Evolutionary conservation across 2,797 vertebrate genomes (phyloP).

Genomic region (Pithecia hirsuta): DNA sequence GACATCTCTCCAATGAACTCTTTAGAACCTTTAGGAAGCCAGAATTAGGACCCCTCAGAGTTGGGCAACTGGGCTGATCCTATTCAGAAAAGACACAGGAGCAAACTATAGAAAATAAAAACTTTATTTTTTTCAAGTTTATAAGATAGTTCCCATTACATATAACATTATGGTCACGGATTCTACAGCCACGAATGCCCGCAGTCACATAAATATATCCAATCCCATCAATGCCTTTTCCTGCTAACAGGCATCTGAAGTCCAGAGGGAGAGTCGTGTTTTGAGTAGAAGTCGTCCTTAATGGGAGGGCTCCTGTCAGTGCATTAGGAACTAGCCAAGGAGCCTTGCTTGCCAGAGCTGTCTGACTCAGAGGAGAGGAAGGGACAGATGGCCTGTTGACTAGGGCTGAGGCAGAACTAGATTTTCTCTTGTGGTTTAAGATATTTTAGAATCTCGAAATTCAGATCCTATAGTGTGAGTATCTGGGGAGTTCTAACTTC

Average conservation of each 20-base stretch:
- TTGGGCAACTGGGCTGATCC: not conserved
- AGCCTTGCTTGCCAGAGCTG: conserved; percentile 24
- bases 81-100: conserved; percentile 78
- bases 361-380: not conserved
- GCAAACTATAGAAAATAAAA: conserved; percentile 86
- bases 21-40: not conserved
- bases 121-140: conserved; percentile 87
- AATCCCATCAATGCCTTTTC: not conserved
- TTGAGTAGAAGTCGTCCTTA: conserved; percentile 32
- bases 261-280: conserved; percentile 19
- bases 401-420: not conserved
- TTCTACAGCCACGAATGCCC: conserved; percentile 72
- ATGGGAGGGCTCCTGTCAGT: not conserved
- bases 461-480: not conserved
- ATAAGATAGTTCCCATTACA: conserved; percentile 84
- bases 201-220: conserved; percentile 46
- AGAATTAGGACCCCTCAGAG: not conserved
- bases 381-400: not conserved
- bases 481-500: conserved; percentile 33
- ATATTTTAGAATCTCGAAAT: conserved; percentile 39
- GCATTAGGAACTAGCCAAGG: conserved; percentile 6
- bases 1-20: conserved; percentile 22
- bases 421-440: conserved; percentile 31
- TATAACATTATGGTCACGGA: conserved; percentile 76
- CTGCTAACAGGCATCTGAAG: conserved; percentile 9